Percentiles rank a stretch among this genome's conserved stretches.
Evolutionary conservation across 30 jellyfish, hydroid and myxozoan genomes (phyloP).

Genomic region (Cassiopea xamachana): DNA sequence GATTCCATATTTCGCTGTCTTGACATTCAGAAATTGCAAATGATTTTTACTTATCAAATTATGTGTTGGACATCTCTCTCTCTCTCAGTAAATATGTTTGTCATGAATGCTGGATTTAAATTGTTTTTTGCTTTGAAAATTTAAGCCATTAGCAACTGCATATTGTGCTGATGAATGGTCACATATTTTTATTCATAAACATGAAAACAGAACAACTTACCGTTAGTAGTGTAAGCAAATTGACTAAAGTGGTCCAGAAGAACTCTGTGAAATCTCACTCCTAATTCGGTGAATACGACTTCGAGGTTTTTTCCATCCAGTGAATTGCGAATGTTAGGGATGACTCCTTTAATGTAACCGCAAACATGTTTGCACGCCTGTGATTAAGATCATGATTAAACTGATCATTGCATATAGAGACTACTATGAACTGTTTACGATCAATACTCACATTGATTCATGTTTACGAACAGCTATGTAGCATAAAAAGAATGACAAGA

Average conservation of each 20-base stretch:
- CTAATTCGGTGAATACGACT: constrained; percentile 93
- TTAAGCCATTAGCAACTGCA: neutral
- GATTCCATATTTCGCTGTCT: neutral
- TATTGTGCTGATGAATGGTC: neutral
- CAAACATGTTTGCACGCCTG: constrained; percentile 93
- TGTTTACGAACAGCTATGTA: no score
- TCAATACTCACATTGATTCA: no score
- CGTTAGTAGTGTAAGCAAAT: constrained; percentile 79
- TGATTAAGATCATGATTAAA: neutral
- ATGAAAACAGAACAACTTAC: constrained; percentile 30
- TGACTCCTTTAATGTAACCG: constrained; percentile 71
- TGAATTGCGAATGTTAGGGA: constrained; percentile 72
- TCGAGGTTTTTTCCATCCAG: constrained; percentile 97
- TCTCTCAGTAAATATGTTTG: neutral
- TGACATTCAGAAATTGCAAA: neutral
- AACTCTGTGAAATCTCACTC: constrained; percentile 91
- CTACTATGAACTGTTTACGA: no score
- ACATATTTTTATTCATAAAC: neutral
- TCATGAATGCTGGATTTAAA: neutral
- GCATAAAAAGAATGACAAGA: neutral
- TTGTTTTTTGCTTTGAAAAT: neutral
- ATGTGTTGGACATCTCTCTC: neutral
- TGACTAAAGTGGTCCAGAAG: constrained; percentile 90
- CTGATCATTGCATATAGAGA: no score
- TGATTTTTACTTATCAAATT: neutral